A percentile compares a stretch with the other conserved stretches of the same genome.
Conservation (phyloP, 2,888 invertebrate species). For the Ornithoptera priamus region DNA sequence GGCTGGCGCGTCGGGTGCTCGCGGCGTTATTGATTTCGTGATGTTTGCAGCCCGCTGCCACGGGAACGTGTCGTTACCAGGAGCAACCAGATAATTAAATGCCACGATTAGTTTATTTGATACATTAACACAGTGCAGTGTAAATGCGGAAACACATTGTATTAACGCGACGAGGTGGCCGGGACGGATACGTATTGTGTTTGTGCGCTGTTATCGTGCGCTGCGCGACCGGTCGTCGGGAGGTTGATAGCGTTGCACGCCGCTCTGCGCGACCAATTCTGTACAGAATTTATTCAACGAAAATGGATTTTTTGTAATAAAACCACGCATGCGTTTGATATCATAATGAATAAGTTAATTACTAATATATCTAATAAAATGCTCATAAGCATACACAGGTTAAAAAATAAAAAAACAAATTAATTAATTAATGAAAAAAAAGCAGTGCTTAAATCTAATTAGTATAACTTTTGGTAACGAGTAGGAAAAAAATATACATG, state of each 20-base stretch:
- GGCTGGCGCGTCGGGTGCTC: conserved; percentile 34
- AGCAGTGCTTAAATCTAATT: no score
- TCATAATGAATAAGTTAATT: no score
- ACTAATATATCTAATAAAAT: no score
- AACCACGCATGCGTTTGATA: background rate
- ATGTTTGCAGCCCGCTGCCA: conserved; percentile 74
- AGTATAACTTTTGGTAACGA: no score
- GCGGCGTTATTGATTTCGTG: conserved; percentile 68
- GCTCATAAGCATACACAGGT: no score
- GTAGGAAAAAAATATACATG: no score
- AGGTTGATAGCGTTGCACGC: conserved; percentile 30
- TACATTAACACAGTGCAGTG: conserved; percentile 30
- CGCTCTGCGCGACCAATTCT: conserved; percentile 28
- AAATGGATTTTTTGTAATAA: background rate
- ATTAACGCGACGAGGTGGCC: conserved; percentile 26
- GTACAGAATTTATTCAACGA: conserved; percentile 11
- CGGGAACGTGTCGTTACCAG: conserved; percentile 63
- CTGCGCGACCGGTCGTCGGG: conserved; percentile 25
- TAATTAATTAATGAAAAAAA: no score
- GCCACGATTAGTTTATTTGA: conserved; percentile 42
- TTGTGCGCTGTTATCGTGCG: conserved; percentile 36
- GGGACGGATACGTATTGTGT: conserved; percentile 24
- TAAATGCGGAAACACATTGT: conserved; percentile 22
- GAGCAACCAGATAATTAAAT: conserved; percentile 46
- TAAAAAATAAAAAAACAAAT: no score